Percentiles rank a stretch among this genome's conserved stretches.
Conservation (phyloP, 2,888 invertebrate genomes). For the Trichogramma evanescens region DNA sequence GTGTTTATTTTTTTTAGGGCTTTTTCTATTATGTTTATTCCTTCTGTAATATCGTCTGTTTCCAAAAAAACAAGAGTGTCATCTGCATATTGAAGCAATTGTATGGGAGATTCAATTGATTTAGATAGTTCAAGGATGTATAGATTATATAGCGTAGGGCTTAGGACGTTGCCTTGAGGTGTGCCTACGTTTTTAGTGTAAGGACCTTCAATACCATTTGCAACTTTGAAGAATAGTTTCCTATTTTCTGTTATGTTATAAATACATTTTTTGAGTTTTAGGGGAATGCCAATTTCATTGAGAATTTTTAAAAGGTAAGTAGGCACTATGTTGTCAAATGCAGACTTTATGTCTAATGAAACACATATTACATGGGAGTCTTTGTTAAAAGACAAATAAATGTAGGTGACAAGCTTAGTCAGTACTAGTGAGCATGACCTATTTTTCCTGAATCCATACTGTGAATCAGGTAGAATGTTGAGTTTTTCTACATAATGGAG, state of each 20-base stretch:
- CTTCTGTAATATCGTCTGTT: neutral
- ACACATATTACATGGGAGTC: neutral
- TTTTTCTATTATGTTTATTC: neutral
- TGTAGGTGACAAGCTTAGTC: neutral
- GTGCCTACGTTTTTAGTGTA: neutral
- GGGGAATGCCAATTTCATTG: neutral
- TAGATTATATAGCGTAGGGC: constrained; percentile 1
- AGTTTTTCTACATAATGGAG: neutral
- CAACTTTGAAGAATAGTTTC: constrained; percentile 1
- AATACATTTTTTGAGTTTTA: neutral
- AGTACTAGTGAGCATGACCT: neutral
- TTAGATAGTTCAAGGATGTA: neutral
- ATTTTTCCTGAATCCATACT: constrained; percentile 6
- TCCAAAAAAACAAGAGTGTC: neutral
- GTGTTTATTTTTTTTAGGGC: neutral
- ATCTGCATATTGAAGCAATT: constrained; percentile 5
- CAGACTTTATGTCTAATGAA: constrained; percentile 6
- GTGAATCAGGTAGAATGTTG: neutral
- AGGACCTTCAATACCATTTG: neutral
- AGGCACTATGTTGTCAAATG: constrained; percentile 2
- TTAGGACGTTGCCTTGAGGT: constrained; percentile 4
- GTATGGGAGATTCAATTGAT: neutral
- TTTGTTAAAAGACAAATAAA: neutral
- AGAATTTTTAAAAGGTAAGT: neutral
- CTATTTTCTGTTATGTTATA: constrained; percentile 1